Conservation (phyloP, 2,797 vertebrate species). For the Enteromius argenteus region DNA sequence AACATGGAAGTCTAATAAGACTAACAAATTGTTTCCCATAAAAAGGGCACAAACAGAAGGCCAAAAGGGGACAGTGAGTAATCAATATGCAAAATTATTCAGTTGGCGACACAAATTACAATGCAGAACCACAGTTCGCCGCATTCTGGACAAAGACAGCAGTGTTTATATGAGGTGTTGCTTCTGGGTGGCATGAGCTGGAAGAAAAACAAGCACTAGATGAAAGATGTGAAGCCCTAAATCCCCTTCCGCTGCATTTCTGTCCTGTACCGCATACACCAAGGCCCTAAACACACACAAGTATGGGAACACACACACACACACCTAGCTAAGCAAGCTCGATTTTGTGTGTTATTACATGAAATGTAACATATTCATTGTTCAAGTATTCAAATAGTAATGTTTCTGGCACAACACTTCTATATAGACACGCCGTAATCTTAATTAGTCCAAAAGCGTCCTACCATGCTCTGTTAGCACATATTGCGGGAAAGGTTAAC, state of each 20-base stretch:
- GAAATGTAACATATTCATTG: not conserved
- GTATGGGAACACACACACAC: not conserved
- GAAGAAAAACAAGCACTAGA: slow-evolving; percentile 58
- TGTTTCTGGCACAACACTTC: no score
- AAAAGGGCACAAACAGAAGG: not conserved
- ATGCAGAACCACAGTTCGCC: slow-evolving; percentile 59
- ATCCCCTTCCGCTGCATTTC: not conserved
- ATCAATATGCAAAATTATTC: slow-evolving; percentile 31
- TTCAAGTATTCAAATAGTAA: not conserved
- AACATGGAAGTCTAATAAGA: slow-evolving; percentile 32
- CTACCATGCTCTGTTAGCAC: slow-evolving; percentile 6
- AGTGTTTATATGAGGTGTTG: slow-evolving; percentile 45
- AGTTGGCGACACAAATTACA: slow-evolving; percentile 36
- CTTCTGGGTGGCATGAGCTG: slow-evolving; percentile 68
- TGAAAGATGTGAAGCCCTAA: slow-evolving; percentile 55
- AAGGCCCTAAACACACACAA: not conserved
- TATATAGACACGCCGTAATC: not conserved
- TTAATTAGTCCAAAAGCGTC: not conserved
- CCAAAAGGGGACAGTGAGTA: not conserved
- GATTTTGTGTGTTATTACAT: not conserved
- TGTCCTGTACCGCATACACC: slow-evolving; percentile 10
- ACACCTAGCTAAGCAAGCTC: not conserved
- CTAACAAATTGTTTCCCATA: slow-evolving; percentile 22
- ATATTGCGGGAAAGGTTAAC: slow-evolving; percentile 25
- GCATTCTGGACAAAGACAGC: slow-evolving; percentile 47